These are phyloP conservation scores for Phacellophora camtschatica DNA, from an alignment of 30 jellyfish, hydroid and myxozoan genomes.

Conservation along the genomic window DNA sequence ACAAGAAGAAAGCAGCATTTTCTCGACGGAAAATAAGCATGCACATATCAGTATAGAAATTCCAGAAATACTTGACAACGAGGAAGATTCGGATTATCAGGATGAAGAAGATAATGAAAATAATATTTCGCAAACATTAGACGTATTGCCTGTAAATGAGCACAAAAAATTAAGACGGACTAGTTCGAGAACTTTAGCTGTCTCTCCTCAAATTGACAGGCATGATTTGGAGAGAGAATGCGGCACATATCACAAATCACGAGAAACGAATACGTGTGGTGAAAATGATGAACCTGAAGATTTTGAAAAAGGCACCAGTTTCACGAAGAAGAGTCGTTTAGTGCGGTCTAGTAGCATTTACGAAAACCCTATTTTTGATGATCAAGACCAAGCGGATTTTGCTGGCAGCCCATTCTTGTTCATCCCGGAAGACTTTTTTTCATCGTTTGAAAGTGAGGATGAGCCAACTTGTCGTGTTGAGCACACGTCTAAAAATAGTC, in stretches of 20 bases:
- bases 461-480: background rate
- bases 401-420: conserved; percentile 29
- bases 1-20: background rate
- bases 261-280: background rate
- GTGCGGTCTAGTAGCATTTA: background rate
- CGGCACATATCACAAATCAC: too few relatives aligned
- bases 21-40: background rate
- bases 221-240: too few relatives aligned
- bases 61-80: background rate
- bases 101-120: background rate
- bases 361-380: conserved; percentile 11
- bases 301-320: background rate
- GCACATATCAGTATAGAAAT: background rate
- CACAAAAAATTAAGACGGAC: background rate
- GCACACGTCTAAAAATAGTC: too few relatives aligned
- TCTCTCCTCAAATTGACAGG: background rate
- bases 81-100: background rate
- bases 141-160: background rate
- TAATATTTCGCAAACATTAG: background rate
- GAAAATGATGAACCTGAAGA: background rate
- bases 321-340: background rate
- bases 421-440: conserved; percentile 49
- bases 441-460: background rate
- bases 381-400: background rate
- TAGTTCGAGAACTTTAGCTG: background rate